Percentiles rank a stretch among this genome's conserved stretches.
Conservation (phyloP, 2,888 invertebrate species). For the Mythimna vitellina region DNA sequence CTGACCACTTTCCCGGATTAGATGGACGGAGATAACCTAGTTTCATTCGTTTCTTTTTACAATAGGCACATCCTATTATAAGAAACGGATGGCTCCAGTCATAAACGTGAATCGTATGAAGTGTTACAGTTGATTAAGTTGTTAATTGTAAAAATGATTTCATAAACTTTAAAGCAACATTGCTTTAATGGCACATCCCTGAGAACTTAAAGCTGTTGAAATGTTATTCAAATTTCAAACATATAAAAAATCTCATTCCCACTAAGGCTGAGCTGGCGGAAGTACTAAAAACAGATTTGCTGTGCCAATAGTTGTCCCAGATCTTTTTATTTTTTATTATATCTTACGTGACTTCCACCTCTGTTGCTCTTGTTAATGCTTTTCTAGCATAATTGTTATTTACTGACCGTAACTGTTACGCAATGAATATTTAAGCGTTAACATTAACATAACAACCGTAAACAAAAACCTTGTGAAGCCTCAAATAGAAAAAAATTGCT, state of each 20-base stretch:
- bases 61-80: slow-evolving; percentile 1
- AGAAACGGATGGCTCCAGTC: background rate
- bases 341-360: slow-evolving; percentile 63
- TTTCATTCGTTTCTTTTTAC: slow-evolving; percentile 32
- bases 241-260: slow-evolving; percentile 36
- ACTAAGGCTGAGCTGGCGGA: slow-evolving; percentile 32
- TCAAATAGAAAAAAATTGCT: slow-evolving; percentile 26
- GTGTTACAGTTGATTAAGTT: slow-evolving; percentile 10
- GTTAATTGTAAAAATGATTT: slow-evolving; percentile 23
- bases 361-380: slow-evolving; percentile 51
- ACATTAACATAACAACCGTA: slow-evolving; percentile 48
- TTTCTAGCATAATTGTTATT: slow-evolving; percentile 51
- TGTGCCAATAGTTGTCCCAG: slow-evolving; percentile 60
- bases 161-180: slow-evolving; percentile 18
- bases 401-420: slow-evolving; percentile 53
- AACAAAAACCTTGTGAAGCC: slow-evolving; percentile 43
- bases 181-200: slow-evolving; percentile 41
- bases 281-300: slow-evolving; percentile 42
- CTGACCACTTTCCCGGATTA: slow-evolving; percentile 46
- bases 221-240: slow-evolving; percentile 44
- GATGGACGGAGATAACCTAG: slow-evolving; percentile 33
- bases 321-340: slow-evolving; percentile 57
- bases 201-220: slow-evolving; percentile 53
- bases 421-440: slow-evolving; percentile 46
- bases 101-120: slow-evolving; percentile 11